Percentiles rank a stretch among this genome's conserved stretches.
phyloP scores from a whole-genome alignment of 2,888 invertebrate species.

The Luffia ferchaultella region DNA sequence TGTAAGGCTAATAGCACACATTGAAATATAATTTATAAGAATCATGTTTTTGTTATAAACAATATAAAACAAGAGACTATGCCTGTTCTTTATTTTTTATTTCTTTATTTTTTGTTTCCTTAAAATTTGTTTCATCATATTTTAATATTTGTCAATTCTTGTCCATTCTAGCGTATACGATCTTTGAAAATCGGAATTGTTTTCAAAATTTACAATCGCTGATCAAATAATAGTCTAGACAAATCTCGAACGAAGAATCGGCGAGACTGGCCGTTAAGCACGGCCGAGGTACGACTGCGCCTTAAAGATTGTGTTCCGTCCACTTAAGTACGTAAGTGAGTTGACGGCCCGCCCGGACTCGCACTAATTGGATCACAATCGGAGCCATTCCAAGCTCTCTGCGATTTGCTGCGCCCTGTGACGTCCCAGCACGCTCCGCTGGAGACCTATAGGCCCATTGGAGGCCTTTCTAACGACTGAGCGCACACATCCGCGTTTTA shows the following conservation, averaged over 20 bases:
- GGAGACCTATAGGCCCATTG: constrained; percentile 2
- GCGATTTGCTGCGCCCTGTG: constrained; percentile 15
- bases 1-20: background rate
- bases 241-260: too few species aligned
- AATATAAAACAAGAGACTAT: too few species aligned
- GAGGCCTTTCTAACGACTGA: background rate
- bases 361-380: constrained; percentile 56
- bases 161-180: too few species aligned
- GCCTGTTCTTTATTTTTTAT: too few species aligned
- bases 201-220: too few species aligned
- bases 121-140: too few species aligned
- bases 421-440: constrained; percentile 37
- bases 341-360: constrained; percentile 37
- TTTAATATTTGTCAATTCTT: too few species aligned
- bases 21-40: background rate
- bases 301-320: constrained; percentile 28
- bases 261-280: too few species aligned
- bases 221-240: too few species aligned
- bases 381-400: constrained; percentile 21
- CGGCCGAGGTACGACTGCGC: background rate
- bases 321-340: constrained; percentile 54
- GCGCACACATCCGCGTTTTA: background rate
- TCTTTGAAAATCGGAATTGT: too few species aligned
- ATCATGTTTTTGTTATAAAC: too few species aligned
- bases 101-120: too few species aligned